These are phyloP conservation scores for Molossus molossus DNA, from an alignment of 2,797 vertebrate species.

Conservation along the genomic window DNA sequence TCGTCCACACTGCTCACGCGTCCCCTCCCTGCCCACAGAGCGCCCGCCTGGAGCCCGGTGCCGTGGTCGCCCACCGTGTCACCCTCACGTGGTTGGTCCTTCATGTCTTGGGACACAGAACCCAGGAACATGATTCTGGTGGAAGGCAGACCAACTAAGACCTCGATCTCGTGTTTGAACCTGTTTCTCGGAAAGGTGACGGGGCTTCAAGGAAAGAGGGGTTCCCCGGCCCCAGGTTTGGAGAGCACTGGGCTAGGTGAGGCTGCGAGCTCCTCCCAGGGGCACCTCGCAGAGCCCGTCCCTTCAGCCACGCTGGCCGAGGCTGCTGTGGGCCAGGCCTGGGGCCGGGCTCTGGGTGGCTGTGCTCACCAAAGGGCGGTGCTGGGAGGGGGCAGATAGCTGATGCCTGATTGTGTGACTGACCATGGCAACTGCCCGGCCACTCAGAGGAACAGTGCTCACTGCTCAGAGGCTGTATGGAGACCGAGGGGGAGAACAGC, in stretches of 20 bases:
- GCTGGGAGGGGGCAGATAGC: background rate
- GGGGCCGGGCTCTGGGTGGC: background rate
- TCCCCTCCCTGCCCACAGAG: background rate
- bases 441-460: accelerated
- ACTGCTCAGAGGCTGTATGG: background rate
- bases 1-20: background rate
- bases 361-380: background rate
- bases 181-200: background rate
- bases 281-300: background rate
- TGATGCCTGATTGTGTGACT: background rate
- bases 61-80: accelerated
- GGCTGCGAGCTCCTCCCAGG: background rate
- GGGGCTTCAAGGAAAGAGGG: background rate
- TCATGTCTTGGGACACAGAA: background rate
- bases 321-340: background rate
- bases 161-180: background rate
- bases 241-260: accelerated
- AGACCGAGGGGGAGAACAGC: accelerated
- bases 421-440: too few species aligned
- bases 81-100: accelerated
- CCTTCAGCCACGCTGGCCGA: accelerated
- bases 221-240: accelerated
- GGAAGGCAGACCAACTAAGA: too few species aligned
- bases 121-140: too few species aligned
- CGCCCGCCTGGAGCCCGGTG: accelerated